These are phyloP conservation scores for Chaunax sp. DNA, from an alignment of 2,797 vertebrate genomes.

Conservation along the genomic window DNA sequence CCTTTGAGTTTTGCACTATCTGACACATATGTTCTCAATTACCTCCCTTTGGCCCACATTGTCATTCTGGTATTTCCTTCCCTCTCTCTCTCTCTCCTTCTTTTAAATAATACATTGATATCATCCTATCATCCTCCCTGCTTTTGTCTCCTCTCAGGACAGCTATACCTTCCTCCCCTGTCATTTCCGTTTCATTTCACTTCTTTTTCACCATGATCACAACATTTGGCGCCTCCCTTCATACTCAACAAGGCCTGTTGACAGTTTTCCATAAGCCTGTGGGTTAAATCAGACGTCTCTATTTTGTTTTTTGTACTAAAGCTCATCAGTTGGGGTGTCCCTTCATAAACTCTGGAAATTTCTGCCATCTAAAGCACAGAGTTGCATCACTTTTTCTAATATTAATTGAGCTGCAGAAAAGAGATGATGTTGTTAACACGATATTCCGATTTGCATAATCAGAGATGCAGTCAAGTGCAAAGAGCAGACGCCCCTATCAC, in stretches of 20 bases:
- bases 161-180: background rate
- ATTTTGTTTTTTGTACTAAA: background rate
- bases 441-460: constrained; percentile 37
- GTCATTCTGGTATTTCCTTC: constrained; percentile 86
- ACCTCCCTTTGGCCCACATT: constrained; percentile 82
- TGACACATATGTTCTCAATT: constrained; percentile 86
- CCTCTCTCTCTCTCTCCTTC: constrained; percentile 44
- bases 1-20: constrained; percentile 66
- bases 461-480: constrained; percentile 33
- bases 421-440: background rate
- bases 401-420: background rate
- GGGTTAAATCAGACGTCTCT: background rate
- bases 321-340: constrained; percentile 13
- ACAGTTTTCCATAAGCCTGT: constrained; percentile 27
- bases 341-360: constrained; percentile 1
- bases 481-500: constrained; percentile 5
- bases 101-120: constrained; percentile 42
- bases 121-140: constrained; percentile 21
- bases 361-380: background rate
- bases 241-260: constrained; percentile 4
- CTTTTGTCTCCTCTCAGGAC: background rate
- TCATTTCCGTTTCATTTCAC: background rate
- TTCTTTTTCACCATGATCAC: background rate
- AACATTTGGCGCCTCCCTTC: constrained; percentile 1
- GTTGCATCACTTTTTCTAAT: constrained; percentile 1